These are phyloP conservation scores for Nomia melanderi DNA, from an alignment of 1,140 invertebrate species.

Conservation along the genomic window DNA sequence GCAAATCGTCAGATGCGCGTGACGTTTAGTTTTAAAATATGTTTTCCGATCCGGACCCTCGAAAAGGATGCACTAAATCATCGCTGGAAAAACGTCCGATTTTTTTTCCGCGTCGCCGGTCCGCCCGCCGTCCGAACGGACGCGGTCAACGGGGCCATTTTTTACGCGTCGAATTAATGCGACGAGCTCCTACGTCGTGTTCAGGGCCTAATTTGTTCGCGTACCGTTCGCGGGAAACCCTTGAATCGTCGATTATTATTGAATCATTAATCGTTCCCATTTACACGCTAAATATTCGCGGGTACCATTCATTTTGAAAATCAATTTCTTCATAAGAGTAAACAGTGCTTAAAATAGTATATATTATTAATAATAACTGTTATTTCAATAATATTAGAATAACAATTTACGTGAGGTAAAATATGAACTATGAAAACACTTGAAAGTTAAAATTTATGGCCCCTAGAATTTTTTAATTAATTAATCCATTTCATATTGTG, in stretches of 20 bases:
- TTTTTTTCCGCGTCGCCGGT: slow-evolving; percentile 29
- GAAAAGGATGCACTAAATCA: slow-evolving; percentile 46
- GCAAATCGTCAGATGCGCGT: slow-evolving; percentile 42
- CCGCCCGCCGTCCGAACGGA: neutral
- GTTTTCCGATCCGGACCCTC: slow-evolving; percentile 41
- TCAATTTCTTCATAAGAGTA: no score
- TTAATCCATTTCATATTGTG: no score
- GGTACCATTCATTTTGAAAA: no score
- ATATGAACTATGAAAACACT: no score
- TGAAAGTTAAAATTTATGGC: no score
- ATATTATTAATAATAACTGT: no score
- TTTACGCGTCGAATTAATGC: slow-evolving; percentile 31
- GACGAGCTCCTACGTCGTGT: neutral
- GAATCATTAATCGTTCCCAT: neutral
- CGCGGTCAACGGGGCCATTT: slow-evolving; percentile 30
- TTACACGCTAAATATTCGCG: no score
- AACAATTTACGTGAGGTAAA: no score
- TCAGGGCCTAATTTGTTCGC: neutral
- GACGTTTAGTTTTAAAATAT: slow-evolving; percentile 43
- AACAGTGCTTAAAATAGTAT: no score
- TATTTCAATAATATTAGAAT: no score
- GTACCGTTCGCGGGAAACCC: no score
- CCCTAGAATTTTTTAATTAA: no score
- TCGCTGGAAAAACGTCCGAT: slow-evolving; percentile 36
- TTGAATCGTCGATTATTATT: neutral